Conservation (phyloP, 2,888 invertebrate species). For the Aspidiotus destructor region DNA sequence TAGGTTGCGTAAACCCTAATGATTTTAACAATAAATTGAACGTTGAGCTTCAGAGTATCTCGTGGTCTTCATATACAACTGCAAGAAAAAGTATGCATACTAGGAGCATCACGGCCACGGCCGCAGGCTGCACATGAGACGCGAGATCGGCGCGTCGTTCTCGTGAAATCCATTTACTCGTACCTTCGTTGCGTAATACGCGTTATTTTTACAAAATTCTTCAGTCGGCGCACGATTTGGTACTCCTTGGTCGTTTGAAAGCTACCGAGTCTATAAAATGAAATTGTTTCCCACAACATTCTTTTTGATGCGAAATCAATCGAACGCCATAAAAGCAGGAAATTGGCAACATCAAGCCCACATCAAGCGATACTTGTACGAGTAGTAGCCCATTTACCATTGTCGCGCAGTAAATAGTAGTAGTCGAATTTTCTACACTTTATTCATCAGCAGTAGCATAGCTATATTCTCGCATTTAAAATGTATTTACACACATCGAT, state of each 20-base stretch:
- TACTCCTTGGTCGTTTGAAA: constrained; percentile 6
- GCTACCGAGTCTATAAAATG: constrained; percentile 23
- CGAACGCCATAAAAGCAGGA: constrained; percentile 30
- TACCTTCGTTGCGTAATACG: neutral
- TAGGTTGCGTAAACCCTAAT: too few relatives aligned
- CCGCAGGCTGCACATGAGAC: too few relatives aligned
- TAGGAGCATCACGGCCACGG: too few relatives aligned
- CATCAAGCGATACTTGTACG: constrained; percentile 27
- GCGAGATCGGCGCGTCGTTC: too few relatives aligned
- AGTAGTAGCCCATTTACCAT: constrained; percentile 25
- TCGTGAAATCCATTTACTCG: too few relatives aligned
- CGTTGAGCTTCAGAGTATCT: too few relatives aligned
- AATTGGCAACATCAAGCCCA: constrained; percentile 33
- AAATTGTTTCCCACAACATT: constrained; percentile 31
- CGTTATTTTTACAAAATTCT: neutral
- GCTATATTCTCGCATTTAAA: too few relatives aligned
- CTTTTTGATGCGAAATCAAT: constrained; percentile 30
- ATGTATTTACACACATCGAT: too few relatives aligned
- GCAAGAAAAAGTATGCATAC: too few relatives aligned
- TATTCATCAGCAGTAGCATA: constrained; percentile 8
- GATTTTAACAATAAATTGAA: too few relatives aligned
- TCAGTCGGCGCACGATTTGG: neutral
- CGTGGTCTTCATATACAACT: too few relatives aligned
- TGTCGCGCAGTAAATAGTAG: constrained; percentile 14
- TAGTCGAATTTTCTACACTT: constrained; percentile 24